Conservation (phyloP, 2,888 invertebrate species). For the Oligia strigilis region DNA sequence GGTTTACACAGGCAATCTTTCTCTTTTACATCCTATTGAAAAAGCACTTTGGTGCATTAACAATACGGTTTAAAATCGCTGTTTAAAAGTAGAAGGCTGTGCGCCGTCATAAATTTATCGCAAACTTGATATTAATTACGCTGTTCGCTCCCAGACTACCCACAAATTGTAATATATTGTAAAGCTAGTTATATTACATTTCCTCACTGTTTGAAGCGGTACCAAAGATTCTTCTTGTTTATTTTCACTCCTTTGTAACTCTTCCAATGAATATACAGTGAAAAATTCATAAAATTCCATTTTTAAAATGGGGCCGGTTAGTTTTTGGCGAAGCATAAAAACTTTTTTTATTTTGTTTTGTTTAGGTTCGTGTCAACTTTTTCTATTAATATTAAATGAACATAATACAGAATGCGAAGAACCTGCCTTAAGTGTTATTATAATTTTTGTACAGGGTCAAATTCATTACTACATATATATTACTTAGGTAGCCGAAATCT, state of each 20-base stretch:
- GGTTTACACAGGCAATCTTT: constrained; percentile 38
- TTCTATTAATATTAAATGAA: constrained; percentile 61
- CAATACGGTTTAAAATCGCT: constrained; percentile 71
- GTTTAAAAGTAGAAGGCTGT: constrained; percentile 37
- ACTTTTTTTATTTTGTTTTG: constrained; percentile 5
- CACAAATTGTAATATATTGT: constrained; percentile 83
- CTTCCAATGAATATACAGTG: constrained; percentile 46
- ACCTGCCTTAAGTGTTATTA: constrained; percentile 4
- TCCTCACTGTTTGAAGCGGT: constrained; percentile 47
- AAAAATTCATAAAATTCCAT: constrained; percentile 28
- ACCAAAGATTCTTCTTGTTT: constrained; percentile 54
- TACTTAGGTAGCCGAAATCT: too few relatives aligned
- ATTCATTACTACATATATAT: not conserved
- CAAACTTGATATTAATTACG: constrained; percentile 89
- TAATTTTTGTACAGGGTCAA: not conserved
- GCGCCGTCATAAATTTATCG: constrained; percentile 79
- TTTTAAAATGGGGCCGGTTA: constrained; percentile 24
- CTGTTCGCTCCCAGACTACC: constrained; percentile 76
- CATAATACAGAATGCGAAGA: constrained; percentile 16
- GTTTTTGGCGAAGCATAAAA: constrained; percentile 39
- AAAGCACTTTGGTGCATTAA: constrained; percentile 35
- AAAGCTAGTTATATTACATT: constrained; percentile 67
- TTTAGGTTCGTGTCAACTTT: constrained; percentile 40
- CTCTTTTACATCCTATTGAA: constrained; percentile 30
- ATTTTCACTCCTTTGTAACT: constrained; percentile 55